These are phyloP conservation scores for Xiphophorus hellerii DNA, from an alignment of 2,113 vertebrate species.

Conservation along the genomic window DNA sequence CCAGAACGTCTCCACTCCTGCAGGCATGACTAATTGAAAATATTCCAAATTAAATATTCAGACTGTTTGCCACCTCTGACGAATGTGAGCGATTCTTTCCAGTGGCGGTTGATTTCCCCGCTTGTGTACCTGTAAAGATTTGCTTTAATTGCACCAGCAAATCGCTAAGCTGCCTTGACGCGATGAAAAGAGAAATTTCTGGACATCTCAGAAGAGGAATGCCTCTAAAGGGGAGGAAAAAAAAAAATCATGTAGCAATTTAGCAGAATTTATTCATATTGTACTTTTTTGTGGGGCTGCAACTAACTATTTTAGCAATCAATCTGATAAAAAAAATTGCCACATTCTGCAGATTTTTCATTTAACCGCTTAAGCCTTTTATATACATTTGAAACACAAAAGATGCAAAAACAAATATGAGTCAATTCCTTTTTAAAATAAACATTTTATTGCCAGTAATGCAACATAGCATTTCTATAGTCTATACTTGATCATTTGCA, in stretches of 20 bases:
- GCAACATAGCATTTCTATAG: no score
- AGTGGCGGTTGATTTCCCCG: slow-evolving; percentile 33
- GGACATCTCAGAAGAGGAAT: slow-evolving; percentile 13
- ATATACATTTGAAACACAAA: no score
- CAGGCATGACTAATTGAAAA: slow-evolving; percentile 79
- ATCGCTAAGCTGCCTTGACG: slow-evolving; percentile 1
- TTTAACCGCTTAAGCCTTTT: no score
- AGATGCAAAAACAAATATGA: no score
- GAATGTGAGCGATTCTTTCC: slow-evolving; percentile 64
- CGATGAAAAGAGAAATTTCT: slow-evolving; percentile 3
- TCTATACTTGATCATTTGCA: no score
- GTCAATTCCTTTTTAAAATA: no score
- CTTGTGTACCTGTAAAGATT: slow-evolving; percentile 19
- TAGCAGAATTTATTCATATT: slow-evolving; percentile 28
- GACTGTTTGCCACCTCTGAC: slow-evolving; percentile 49
- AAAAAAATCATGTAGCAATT: background rate
- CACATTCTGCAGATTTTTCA: background rate
- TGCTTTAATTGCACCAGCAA: slow-evolving; percentile 17
- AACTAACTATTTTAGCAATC: no score
- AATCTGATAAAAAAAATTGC: no score
- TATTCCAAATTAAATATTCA: slow-evolving; percentile 61
- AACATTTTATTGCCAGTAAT: no score
- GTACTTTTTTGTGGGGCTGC: background rate
- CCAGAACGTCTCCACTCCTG: slow-evolving; percentile 50
- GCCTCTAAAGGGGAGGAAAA: background rate